Conservation (phyloP, 1,140 invertebrate genomes). For the Microvelia longipes region DNA sequence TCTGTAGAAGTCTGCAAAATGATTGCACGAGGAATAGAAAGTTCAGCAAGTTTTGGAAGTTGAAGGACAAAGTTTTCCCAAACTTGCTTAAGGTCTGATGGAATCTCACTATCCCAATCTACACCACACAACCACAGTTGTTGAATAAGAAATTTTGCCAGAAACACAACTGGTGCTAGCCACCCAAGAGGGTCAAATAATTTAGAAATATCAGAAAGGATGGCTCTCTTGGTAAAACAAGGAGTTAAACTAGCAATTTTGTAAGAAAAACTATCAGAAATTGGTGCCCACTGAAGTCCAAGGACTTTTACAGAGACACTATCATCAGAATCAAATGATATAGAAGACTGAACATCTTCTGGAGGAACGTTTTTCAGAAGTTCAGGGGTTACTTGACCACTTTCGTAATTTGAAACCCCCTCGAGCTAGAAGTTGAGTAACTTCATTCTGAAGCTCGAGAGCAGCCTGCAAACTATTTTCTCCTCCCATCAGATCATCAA, state of each 20-base stretch:
- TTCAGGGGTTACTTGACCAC: conserved; percentile 8
- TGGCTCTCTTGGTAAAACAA: not conserved
- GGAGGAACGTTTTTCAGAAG: conserved; percentile 1
- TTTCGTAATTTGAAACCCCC: conserved; percentile 18
- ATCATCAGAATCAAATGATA: not conserved
- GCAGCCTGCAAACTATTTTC: conserved; percentile 16
- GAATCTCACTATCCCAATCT: not conserved
- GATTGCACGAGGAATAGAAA: conserved; percentile 23
- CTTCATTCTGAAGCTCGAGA: conserved; percentile 10
- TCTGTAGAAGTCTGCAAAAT: conserved; percentile 23
- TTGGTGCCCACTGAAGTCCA: conserved; percentile 1
- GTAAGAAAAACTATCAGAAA: not conserved
- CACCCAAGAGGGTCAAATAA: conserved; percentile 6
- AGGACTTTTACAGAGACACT: not conserved
- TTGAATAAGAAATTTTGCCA: not conserved
- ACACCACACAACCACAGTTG: not conserved
- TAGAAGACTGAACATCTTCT: not conserved
- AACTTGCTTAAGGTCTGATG: not conserved
- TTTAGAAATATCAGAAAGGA: conserved; percentile 2
- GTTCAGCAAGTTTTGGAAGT: not conserved
- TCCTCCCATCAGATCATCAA: conserved; percentile 32
- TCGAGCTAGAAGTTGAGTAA: conserved; percentile 11
- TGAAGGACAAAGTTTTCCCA: not conserved
- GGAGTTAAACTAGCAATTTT: not conserved
- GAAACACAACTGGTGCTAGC: not conserved